A percentile compares a stretch with the other conserved stretches of the same genome.
phyloP scores from a whole-genome alignment of 1,140 invertebrate genomes.

The Caligus rogercresseyi region DNA sequence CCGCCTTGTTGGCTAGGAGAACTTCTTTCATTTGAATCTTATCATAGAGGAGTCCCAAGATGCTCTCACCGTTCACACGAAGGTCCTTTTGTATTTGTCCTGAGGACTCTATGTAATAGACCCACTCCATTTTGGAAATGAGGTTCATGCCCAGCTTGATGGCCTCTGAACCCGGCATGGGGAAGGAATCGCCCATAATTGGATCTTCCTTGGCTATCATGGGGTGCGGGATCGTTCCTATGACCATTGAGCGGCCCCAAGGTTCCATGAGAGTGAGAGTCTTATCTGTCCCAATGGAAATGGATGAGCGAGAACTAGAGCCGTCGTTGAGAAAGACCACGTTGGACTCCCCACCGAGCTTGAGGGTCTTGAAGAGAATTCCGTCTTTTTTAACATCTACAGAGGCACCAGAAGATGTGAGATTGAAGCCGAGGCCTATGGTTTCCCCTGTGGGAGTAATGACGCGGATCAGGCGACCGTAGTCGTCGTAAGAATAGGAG shows the following conservation, averaged over 20 bases:
- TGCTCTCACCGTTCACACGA: slow-evolving; percentile 69
- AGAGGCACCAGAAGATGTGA: slow-evolving; percentile 65
- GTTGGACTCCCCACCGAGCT: background rate
- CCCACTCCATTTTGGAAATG: slow-evolving; percentile 82
- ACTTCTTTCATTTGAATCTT: slow-evolving; percentile 35
- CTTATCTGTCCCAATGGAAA: slow-evolving; percentile 54
- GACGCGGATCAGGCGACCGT: slow-evolving; percentile 66
- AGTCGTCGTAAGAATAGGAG: slow-evolving; percentile 84
- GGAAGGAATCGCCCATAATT: slow-evolving; percentile 64
- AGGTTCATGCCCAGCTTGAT: slow-evolving; percentile 71
- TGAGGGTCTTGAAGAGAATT: slow-evolving; percentile 33
- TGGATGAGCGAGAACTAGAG: slow-evolving; percentile 53
- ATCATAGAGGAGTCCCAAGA: slow-evolving; percentile 77
- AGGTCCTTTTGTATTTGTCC: slow-evolving; percentile 49
- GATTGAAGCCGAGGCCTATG: slow-evolving; percentile 59
- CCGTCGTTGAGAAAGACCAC: slow-evolving; percentile 23
- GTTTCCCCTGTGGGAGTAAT: slow-evolving; percentile 78
- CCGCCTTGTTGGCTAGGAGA: slow-evolving; percentile 31
- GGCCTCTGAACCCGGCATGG: slow-evolving; percentile 67
- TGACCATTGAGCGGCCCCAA: slow-evolving; percentile 57
- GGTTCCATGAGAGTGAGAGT: slow-evolving; percentile 54
- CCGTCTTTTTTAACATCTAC: slow-evolving; percentile 63
- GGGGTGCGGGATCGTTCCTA: slow-evolving; percentile 63
- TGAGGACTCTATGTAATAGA: slow-evolving; percentile 51
- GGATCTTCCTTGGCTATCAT: slow-evolving; percentile 55